These are phyloP conservation scores for Plutella xylostella DNA, from an alignment of 2,888 invertebrate species.

Conservation along the genomic window DNA sequence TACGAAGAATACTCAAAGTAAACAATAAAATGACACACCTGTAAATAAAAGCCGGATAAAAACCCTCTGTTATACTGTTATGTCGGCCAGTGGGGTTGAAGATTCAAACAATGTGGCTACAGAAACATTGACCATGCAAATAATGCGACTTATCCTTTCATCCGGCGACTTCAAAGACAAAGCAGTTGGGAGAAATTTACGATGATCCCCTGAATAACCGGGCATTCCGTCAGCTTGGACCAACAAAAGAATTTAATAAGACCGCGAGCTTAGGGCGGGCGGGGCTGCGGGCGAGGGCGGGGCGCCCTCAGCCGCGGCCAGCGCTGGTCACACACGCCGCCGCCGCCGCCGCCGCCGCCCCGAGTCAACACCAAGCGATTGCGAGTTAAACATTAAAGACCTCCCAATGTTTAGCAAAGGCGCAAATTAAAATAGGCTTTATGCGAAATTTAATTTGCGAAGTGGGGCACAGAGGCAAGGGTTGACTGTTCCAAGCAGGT, in stretches of 20 bases:
- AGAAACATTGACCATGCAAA: slow-evolving; percentile 28
- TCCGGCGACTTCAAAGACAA: slow-evolving; percentile 44
- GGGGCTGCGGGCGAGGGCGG: slow-evolving; percentile 18
- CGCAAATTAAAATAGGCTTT: slow-evolving; percentile 69
- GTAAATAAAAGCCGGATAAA: too few relatives aligned
- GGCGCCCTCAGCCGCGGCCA: slow-evolving; percentile 40
- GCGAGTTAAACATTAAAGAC: slow-evolving; percentile 62
- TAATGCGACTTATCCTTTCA: slow-evolving; percentile 41
- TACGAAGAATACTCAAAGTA: not conserved
- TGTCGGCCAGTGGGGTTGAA: slow-evolving; percentile 1
- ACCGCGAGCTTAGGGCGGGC: slow-evolving; percentile 38
- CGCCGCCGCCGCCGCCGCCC: slow-evolving; percentile 32
- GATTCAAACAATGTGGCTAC: not conserved
- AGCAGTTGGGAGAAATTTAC: slow-evolving; percentile 38
- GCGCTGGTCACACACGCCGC: slow-evolving; percentile 8
- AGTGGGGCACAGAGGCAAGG: slow-evolving; percentile 38
- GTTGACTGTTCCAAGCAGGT: slow-evolving; percentile 24
- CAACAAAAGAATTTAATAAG: slow-evolving; percentile 67
- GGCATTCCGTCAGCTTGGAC: slow-evolving; percentile 40
- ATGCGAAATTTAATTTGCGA: slow-evolving; percentile 66
- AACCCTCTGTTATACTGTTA: too few relatives aligned
- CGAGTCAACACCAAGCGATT: slow-evolving; percentile 45
- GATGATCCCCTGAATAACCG: slow-evolving; percentile 57
- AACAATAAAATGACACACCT: too few relatives aligned
- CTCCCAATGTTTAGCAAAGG: slow-evolving; percentile 59